phyloP scores from a whole-genome alignment of 2,113 vertebrate genomes.

The Machaerirhynchus nigripectus region DNA sequence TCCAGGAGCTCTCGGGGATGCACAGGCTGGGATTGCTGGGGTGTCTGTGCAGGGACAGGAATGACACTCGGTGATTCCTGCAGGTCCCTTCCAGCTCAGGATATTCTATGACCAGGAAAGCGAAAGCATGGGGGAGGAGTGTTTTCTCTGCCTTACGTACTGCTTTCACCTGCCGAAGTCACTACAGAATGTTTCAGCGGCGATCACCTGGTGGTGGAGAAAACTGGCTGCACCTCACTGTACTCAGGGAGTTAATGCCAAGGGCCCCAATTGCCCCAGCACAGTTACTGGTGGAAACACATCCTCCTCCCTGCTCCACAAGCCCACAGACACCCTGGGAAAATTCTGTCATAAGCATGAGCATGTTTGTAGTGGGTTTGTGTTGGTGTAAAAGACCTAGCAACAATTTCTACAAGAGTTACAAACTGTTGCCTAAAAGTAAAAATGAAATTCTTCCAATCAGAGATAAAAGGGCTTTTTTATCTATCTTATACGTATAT shows the following conservation, averaged over 20 bases:
- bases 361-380: neutral
- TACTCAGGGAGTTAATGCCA: neutral
- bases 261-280: neutral
- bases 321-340: neutral
- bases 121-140: fast-evolving
- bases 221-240: neutral
- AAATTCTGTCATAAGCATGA: fast-evolving
- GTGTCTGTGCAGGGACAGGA: neutral
- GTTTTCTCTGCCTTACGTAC: neutral
- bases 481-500: neutral
- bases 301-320: neutral
- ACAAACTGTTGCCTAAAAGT: neutral
- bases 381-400: neutral
- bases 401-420: neutral
- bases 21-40: neutral
- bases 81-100: neutral
- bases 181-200: fast-evolving
- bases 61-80: fast-evolving
- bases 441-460: neutral
- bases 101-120: neutral
- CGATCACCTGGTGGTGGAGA: neutral
- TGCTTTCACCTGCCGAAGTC: neutral
- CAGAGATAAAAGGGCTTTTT: neutral
- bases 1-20: neutral
- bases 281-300: neutral